Evolutionary conservation across 2,797 vertebrate species (phyloP).

Genomic region (Pseudochirops corinnae): DNA sequence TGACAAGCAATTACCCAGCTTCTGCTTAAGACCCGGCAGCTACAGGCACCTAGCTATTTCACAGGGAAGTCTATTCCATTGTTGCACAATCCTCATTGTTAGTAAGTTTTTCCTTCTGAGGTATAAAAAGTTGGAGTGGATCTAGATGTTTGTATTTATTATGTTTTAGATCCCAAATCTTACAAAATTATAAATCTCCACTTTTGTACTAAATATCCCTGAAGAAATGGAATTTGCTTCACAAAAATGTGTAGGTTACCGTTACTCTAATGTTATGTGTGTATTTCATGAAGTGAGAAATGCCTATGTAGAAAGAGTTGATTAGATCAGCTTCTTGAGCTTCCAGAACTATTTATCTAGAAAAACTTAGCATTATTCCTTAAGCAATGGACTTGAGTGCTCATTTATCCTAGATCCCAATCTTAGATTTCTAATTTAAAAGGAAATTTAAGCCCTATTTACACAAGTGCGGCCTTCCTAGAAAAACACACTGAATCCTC

Average conservation of each 20-base stretch:
- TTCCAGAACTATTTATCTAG: constrained; percentile 52
- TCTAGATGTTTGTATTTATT: background rate
- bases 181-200: background rate
- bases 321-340: constrained; percentile 21
- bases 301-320: constrained; percentile 14
- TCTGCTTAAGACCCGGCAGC: background rate
- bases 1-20: background rate
- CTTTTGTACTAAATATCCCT: background rate
- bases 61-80: background rate
- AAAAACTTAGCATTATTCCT: constrained; percentile 16
- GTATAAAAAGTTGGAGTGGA: background rate
- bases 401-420: background rate
- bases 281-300: background rate
- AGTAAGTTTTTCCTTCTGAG: background rate
- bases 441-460: constrained; percentile 50
- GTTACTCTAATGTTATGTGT: background rate
- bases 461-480: constrained; percentile 25
- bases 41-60: background rate
- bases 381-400: constrained; percentile 50
- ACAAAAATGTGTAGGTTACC: constrained; percentile 31
- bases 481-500: background rate
- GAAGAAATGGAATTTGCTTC: constrained; percentile 34
- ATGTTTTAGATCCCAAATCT: background rate
- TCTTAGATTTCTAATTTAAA: constrained; percentile 23
- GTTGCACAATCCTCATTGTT: too few relatives aligned